Conservation (phyloP, 2,888 invertebrate species). For the Cerastoderma edule region DNA sequence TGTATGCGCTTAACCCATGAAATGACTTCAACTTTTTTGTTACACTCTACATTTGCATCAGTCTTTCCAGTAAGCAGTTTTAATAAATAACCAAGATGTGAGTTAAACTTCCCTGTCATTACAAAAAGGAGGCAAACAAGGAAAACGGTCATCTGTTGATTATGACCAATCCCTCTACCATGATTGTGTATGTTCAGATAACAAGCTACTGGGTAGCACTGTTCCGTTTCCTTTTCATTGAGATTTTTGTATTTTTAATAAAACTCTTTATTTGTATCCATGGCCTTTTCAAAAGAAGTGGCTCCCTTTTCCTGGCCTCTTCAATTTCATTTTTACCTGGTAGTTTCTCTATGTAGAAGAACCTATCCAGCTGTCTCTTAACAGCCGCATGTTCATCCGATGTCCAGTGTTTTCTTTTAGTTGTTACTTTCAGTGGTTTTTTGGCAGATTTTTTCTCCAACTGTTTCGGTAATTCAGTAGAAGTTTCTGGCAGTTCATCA, state of each 20-base stretch:
- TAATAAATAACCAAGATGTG: too few relatives aligned
- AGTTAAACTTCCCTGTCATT: too few relatives aligned
- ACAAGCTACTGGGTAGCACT: too few relatives aligned
- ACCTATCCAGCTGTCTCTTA: neutral
- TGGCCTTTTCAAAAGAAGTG: neutral
- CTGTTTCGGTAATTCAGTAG: neutral
- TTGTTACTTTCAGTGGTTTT: neutral
- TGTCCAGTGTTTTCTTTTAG: neutral
- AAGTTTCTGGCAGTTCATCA: too few relatives aligned
- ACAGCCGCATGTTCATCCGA: neutral
- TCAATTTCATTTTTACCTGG: neutral
- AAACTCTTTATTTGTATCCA: slow-evolving; percentile 1
- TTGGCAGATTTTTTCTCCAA: neutral
- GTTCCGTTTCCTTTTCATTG: neutral
- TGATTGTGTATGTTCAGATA: too few relatives aligned
- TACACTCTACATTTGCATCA: too few relatives aligned
- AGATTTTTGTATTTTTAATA: neutral
- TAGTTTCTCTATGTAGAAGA: neutral
- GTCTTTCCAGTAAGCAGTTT: too few relatives aligned
- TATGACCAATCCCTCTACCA: too few relatives aligned
- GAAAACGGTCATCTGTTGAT: too few relatives aligned
- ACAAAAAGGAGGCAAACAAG: too few relatives aligned
- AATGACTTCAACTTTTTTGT: too few relatives aligned
- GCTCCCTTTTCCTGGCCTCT: neutral
- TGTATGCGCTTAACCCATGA: too few relatives aligned